These are phyloP conservation scores for Rhodeus uyekii DNA, from an alignment of 2,797 vertebrate genomes.

Conservation along the genomic window DNA sequence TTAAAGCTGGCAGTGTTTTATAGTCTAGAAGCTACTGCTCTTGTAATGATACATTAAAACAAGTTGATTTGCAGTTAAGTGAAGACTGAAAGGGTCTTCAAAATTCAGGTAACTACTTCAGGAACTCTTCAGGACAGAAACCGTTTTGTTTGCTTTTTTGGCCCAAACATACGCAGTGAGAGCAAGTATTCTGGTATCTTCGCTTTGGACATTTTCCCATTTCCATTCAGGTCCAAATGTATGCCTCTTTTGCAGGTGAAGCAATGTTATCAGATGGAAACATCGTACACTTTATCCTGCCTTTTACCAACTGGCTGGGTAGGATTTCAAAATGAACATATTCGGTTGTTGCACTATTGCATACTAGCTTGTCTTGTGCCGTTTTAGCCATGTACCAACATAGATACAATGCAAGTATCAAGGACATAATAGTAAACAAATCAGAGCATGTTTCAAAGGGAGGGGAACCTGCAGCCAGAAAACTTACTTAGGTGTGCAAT, in stretches of 20 bases:
- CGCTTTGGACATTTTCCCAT: background rate
- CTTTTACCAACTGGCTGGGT: background rate
- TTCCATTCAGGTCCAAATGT: background rate
- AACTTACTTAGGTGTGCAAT: background rate
- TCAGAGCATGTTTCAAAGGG: background rate
- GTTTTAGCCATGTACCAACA: background rate
- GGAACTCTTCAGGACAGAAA: too few species aligned
- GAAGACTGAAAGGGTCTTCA: background rate
- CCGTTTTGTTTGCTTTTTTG: background rate
- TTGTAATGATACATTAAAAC: background rate
- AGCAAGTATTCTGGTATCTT: background rate
- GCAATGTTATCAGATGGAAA: background rate
- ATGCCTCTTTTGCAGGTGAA: background rate
- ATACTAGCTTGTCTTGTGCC: background rate
- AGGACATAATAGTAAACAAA: background rate
- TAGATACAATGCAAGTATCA: background rate
- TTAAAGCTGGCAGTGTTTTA: conserved; percentile 31
- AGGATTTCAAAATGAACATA: background rate
- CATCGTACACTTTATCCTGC: background rate
- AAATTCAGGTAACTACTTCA: too few species aligned
- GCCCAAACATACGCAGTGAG: background rate
- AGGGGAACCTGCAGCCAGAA: background rate
- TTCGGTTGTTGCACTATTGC: background rate
- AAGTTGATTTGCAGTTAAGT: conserved; percentile 5
- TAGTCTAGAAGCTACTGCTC: conserved; percentile 25